Percentiles rank a stretch among this genome's conserved stretches.
Evolutionary conservation across 1,140 invertebrate species (phyloP).

Genomic region (Hycleus cichorii): DNA sequence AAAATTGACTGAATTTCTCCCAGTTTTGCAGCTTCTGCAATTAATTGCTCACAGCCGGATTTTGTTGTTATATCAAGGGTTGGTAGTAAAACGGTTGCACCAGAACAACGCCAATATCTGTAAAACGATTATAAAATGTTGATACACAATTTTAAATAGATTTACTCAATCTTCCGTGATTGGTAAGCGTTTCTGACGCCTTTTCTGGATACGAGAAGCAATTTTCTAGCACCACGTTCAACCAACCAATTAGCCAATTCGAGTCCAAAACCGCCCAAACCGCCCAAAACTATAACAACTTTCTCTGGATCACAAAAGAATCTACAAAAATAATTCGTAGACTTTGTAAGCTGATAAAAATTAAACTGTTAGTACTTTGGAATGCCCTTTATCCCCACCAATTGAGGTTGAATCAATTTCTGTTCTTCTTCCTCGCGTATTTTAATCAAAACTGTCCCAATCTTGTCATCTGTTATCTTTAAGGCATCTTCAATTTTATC

Average conservation of each 20-base stretch:
- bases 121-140: background rate
- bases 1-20: constrained; percentile 68
- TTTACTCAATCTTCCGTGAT: constrained; percentile 49
- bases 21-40: constrained; percentile 49
- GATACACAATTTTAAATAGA: constrained; percentile 10
- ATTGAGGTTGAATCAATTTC: too few species aligned
- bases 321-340: constrained; percentile 3
- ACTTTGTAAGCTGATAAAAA: too few species aligned
- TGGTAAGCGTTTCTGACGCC: constrained; percentile 79
- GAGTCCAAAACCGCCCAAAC: constrained; percentile 86
- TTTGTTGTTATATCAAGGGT: constrained; percentile 44
- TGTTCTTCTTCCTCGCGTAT: too few species aligned
- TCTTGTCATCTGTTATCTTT: too few species aligned
- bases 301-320: constrained; percentile 42
- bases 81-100: constrained; percentile 44
- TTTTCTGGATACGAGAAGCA: constrained; percentile 72
- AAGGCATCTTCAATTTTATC: too few species aligned
- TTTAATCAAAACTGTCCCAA: too few species aligned
- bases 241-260: constrained; percentile 43
- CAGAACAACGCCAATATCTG: constrained; percentile 50
- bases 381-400: too few species aligned
- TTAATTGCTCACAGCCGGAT: constrained; percentile 47
- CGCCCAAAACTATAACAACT: constrained; percentile 57
- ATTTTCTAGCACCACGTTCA: constrained; percentile 64
- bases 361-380: too few species aligned